Evolutionary conservation across 92 coral and sea anemone genomes (phyloP).

Genomic region (Pocillopora meandrina): DNA sequence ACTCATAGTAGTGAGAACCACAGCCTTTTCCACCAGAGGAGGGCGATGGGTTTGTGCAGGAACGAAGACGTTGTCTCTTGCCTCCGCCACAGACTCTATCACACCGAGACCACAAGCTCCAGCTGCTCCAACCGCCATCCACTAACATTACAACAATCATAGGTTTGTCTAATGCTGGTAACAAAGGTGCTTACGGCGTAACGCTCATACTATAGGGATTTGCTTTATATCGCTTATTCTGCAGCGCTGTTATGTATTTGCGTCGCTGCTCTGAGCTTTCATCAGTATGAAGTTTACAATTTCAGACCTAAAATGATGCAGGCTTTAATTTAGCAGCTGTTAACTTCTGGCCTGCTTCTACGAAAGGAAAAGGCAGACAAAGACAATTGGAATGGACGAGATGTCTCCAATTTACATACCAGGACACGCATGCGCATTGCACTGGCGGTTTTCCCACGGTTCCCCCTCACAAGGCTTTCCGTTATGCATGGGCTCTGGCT

Average conservation of each 20-base stretch:
- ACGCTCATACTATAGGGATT: too few species aligned
- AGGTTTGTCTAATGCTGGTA: not conserved
- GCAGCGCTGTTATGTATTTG: too few species aligned
- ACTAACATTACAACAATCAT: not conserved
- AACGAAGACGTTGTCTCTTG: conserved; percentile 9
- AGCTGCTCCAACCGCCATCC: conserved; percentile 30
- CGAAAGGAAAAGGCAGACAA: not conserved
- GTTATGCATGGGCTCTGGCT: conserved; percentile 16
- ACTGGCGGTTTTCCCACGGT: conserved; percentile 5
- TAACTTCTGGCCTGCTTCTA: not conserved
- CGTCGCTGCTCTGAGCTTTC: too few species aligned
- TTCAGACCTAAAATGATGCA: too few species aligned
- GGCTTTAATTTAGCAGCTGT: too few species aligned
- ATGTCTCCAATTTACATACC: conserved; percentile 4
- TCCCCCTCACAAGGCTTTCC: conserved; percentile 22
- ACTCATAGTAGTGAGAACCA: conserved; percentile 21
- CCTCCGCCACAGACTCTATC: conserved; percentile 25
- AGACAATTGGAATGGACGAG: not conserved
- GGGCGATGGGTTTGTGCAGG: conserved; percentile 32
- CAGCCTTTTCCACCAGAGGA: conserved; percentile 25
- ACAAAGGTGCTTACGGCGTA: not conserved
- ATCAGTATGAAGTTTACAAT: too few species aligned
- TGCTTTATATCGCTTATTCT: too few species aligned
- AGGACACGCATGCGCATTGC: conserved; percentile 19
- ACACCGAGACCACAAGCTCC: conserved; percentile 22